phyloP scores from a whole-genome alignment of 2,797 vertebrate genomes.

The Anguilla pacifica region DNA sequence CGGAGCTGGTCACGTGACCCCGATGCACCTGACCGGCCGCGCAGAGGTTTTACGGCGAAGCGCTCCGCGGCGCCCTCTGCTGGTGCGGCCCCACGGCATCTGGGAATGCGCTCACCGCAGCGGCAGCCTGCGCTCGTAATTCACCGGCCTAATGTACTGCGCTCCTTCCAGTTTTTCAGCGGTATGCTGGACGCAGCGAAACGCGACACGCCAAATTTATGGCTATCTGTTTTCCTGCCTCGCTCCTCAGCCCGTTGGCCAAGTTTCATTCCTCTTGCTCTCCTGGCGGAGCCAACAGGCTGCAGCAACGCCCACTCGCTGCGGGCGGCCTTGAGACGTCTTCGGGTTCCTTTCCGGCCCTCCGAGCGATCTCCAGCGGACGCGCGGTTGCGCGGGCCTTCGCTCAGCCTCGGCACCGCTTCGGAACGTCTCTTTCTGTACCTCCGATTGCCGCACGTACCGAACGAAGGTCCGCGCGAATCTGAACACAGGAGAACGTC shows the following conservation, averaged over 20 bases:
- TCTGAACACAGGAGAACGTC: too few species aligned
- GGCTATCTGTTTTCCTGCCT: conserved; percentile 37
- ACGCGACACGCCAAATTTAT: conserved; percentile 34
- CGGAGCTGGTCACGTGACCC: not conserved
- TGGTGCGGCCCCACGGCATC: conserved; percentile 28
- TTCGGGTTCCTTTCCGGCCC: not conserved
- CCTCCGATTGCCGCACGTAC: not conserved
- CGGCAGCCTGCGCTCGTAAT: conserved; percentile 35
- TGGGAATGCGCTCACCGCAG: conserved; percentile 24
- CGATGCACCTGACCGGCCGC: not conserved
- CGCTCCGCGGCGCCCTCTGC: conserved; percentile 32
- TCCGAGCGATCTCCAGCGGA: not conserved
- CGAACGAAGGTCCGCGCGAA: not conserved
- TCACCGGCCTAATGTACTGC: conserved; percentile 40
- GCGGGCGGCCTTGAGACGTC: conserved; percentile 8
- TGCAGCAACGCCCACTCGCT: not conserved
- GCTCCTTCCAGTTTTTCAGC: conserved; percentile 32
- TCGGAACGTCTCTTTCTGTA: not conserved
- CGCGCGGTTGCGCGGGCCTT: not conserved
- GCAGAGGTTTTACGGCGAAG: not conserved
- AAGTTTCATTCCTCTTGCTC: conserved; percentile 8
- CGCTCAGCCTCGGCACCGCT: not conserved
- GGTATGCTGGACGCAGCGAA: conserved; percentile 30
- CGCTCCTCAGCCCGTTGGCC: conserved; percentile 24
- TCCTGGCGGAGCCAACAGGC: not conserved